These are phyloP conservation scores for Nemopilema nomurai DNA, from an alignment of 30 jellyfish, hydroid and myxozoan species.

Conservation along the genomic window DNA sequence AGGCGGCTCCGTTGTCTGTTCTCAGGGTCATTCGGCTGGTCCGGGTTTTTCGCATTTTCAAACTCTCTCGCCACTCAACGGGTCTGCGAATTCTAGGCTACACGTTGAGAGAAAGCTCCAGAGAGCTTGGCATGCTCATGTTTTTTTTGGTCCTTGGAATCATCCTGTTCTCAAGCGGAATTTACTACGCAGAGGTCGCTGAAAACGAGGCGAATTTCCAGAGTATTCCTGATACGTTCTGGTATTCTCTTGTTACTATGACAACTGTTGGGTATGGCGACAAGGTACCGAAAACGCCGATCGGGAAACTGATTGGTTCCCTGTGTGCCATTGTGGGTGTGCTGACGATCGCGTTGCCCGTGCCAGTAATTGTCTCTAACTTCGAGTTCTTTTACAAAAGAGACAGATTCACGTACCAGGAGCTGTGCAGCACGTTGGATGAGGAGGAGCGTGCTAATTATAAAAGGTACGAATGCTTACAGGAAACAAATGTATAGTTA, in stretches of 20 bases:
- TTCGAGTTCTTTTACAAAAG: slow-evolving; percentile 93
- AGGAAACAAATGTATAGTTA: slow-evolving; percentile 48
- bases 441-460: slow-evolving; percentile 4
- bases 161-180: slow-evolving; percentile 92
- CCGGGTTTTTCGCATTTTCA: slow-evolving; percentile 92
- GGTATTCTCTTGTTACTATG: slow-evolving; percentile 95
- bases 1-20: slow-evolving; percentile 94
- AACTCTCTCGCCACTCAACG: slow-evolving; percentile 93
- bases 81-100: slow-evolving; percentile 95
- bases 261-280: slow-evolving; percentile 99
- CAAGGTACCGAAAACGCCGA: slow-evolving; percentile 77
- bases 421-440: slow-evolving; percentile 1
- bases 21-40: slow-evolving; percentile 92
- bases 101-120: slow-evolving; percentile 86
- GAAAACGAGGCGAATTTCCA: slow-evolving; percentile 67
- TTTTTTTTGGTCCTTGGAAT: slow-evolving; percentile 87
- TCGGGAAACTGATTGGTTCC: slow-evolving; percentile 90
- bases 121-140: slow-evolving; percentile 92
- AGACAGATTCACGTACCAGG: slow-evolving; percentile 65
- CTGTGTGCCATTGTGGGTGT: slow-evolving; percentile 97
- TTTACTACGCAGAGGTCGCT: slow-evolving; percentile 89
- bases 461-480: slow-evolving; percentile 23
- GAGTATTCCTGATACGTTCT: slow-evolving; percentile 87
- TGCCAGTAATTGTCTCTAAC: slow-evolving; percentile 94
- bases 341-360: slow-evolving; percentile 88